These are phyloP conservation scores for Cheilosia vulpina DNA, from an alignment of 2,888 invertebrate genomes.

Conservation along the genomic window DNA sequence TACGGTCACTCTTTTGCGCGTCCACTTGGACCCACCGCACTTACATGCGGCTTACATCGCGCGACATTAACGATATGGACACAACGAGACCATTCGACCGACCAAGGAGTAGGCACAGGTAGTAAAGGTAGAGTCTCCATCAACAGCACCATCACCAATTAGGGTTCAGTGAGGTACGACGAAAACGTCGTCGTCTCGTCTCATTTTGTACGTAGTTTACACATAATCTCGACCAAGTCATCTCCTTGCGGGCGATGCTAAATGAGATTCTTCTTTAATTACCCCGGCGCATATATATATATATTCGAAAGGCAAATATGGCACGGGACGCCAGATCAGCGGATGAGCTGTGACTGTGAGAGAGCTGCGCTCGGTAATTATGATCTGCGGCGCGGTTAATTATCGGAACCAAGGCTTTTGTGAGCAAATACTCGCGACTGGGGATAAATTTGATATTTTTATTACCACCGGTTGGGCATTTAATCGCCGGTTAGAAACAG, in stretches of 20 bases:
- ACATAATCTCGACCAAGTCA: constrained; percentile 67
- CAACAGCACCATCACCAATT: constrained; percentile 61
- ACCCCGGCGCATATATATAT: constrained; percentile 31
- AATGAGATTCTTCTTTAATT: constrained; percentile 71
- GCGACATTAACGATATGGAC: constrained; percentile 57
- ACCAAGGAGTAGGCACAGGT: constrained; percentile 23
- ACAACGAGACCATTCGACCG: constrained; percentile 41
- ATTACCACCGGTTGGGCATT: constrained; percentile 47
- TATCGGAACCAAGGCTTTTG: constrained; percentile 50
- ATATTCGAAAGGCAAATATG: constrained; percentile 60
- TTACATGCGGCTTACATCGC: constrained; percentile 47
- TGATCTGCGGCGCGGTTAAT: constrained; percentile 55
- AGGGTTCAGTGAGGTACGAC: constrained; percentile 71
- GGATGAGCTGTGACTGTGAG: constrained; percentile 14
- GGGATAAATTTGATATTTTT: constrained; percentile 71
- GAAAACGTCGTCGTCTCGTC: constrained; percentile 56
- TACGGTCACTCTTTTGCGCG: constrained; percentile 32
- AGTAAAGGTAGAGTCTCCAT: constrained; percentile 12
- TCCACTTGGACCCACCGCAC: constrained; percentile 47
- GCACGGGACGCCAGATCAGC: constrained; percentile 52
- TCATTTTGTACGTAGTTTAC: constrained; percentile 68
- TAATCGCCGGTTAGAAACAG: constrained; percentile 59
- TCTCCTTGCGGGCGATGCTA: constrained; percentile 46
- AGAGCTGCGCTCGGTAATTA: constrained; percentile 39
- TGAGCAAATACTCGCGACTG: constrained; percentile 52